These are phyloP conservation scores for Cervus canadensis DNA, from an alignment of 2,113 vertebrate species.

Conservation along the genomic window DNA sequence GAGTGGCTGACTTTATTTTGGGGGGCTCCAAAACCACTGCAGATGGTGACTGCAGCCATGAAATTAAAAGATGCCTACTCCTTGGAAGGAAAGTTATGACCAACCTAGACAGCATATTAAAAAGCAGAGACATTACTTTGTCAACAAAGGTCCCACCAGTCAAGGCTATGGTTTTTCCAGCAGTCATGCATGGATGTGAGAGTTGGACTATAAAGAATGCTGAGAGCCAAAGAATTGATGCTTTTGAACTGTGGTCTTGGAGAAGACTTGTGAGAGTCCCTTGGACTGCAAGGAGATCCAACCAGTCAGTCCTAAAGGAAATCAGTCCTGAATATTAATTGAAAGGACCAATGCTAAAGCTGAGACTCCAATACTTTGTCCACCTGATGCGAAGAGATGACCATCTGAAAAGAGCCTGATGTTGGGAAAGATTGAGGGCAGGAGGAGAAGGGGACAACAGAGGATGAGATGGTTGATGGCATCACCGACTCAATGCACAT, in stretches of 20 bases:
- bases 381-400: not conserved
- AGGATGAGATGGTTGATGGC: not conserved
- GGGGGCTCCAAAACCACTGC: not conserved
- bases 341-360: not conserved
- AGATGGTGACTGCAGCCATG: not conserved
- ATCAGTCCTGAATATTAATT: not conserved
- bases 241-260: not conserved
- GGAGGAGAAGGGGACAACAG: not conserved
- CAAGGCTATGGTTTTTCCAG: not conserved
- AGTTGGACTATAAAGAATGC: not conserved
- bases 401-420: not conserved
- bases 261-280: not conserved
- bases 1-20: not conserved
- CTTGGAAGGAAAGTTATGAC: not conserved
- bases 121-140: not conserved
- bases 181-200: not conserved
- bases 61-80: not conserved
- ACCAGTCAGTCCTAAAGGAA: not conserved
- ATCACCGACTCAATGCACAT: not conserved
- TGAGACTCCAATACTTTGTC: not conserved
- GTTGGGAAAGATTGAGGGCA: not conserved
- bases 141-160: not conserved
- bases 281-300: not conserved
- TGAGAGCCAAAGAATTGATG: not conserved
- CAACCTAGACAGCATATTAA: not conserved